Base-by-base conservation (phyloP, 2,797 vertebrate genomes). In the Scleropages formosus region DNA sequence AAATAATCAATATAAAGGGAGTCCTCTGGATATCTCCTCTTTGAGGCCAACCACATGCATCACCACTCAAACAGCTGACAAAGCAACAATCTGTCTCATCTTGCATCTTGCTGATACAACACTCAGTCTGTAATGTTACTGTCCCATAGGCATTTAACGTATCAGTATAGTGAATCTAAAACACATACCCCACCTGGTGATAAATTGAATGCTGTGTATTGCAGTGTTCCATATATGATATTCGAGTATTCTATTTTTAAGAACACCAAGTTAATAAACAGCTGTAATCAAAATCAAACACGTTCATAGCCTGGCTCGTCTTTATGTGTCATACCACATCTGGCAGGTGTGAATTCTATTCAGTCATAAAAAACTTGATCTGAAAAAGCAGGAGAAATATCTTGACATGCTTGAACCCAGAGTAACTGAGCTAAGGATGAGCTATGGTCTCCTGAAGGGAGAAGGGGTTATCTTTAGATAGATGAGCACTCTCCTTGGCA, bases 311-410 rank as follows among this genome's bases (percentile, higher is more conserved):
- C 76, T 79, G 64, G 76, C 76, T 81, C 64, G 62, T 82, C 80
- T 78, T 66, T 27, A 84, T 82, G 39, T 85, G 65, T 75, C 85
- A 82, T 87, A 39, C 86, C 86, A 73, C 75, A 81, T 72, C 56
- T 71, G 69, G 78, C 79, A 87, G 82, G 86, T 88, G 83, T 69
- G 51, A 77, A 80, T 74, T 26, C 44, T 79, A 80, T 82, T 75
- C 78, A 84, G 74, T 72, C 53, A 39, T 27, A 22, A 18, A 8
- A 8, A n/a, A 70, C 31, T 49, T 68, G 44, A 65, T 68, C n/a
- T 68, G 46, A n/a, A 51, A 49, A 46, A 18, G 47, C 24, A 20
- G 20, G 20, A 49, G 20, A 47, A 7, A 31, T 6, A 39, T 31
- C 39, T 6, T 2, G 31, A 39, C 2, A 31, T 2, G 39, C 39